Conservation (phyloP, 2,888 invertebrate genomes). For the Caenorhabditis parvicauda region DNA sequence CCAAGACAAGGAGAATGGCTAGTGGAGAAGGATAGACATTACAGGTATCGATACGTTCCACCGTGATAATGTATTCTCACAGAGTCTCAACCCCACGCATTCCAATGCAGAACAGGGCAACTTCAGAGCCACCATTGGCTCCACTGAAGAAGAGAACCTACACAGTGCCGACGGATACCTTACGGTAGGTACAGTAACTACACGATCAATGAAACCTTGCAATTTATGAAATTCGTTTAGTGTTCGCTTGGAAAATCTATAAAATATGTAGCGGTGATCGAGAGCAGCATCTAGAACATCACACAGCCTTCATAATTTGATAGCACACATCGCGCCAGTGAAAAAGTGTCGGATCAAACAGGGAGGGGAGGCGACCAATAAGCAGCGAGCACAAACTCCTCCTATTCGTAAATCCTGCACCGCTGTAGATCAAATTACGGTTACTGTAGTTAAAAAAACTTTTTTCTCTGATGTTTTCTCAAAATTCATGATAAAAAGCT, state of each 20-base stretch:
- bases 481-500: too few relatives aligned
- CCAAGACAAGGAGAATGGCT: constrained; percentile 54
- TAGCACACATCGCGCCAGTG: too few relatives aligned
- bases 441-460: too few relatives aligned
- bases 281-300: neutral
- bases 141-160: constrained; percentile 29
- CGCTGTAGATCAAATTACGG: too few relatives aligned
- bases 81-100: constrained; percentile 20
- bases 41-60: constrained; percentile 16
- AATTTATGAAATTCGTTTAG: neutral
- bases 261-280: too few relatives aligned
- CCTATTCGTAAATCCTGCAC: too few relatives aligned
- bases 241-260: neutral
- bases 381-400: too few relatives aligned
- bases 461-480: too few relatives aligned
- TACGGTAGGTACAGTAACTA: constrained; percentile 13
- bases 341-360: too few relatives aligned
- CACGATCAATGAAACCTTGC: neutral
- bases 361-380: too few relatives aligned
- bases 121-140: constrained; percentile 30
- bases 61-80: constrained; percentile 3
- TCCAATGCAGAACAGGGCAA: constrained; percentile 20
- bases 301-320: neutral
- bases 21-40: constrained; percentile 33
- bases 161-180: constrained; percentile 34